These are phyloP conservation scores for Pararge aegeria DNA, from an alignment of 1,140 invertebrate genomes.

Conservation along the genomic window DNA sequence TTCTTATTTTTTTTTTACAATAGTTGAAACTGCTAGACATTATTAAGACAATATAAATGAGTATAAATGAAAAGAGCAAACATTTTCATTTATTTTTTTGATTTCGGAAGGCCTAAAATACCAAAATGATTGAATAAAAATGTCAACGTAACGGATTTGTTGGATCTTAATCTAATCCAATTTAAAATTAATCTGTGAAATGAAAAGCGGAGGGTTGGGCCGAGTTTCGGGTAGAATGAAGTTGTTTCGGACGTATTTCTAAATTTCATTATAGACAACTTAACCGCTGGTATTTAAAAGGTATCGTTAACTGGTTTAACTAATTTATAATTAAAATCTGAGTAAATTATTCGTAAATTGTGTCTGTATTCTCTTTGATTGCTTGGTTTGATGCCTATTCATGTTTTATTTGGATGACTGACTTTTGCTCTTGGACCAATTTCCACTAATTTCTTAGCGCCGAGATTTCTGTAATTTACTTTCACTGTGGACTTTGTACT, in stretches of 20 bases:
- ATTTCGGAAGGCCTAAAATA: constrained; percentile 9
- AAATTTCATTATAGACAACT: constrained; percentile 48
- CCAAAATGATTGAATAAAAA: constrained; percentile 13
- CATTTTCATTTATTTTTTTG: neutral
- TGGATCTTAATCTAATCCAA: constrained; percentile 56
- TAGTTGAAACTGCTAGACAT: neutral
- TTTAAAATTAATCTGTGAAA: constrained; percentile 64
- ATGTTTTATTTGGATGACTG: too few relatives aligned
- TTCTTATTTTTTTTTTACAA: too few relatives aligned
- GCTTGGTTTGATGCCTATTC: too few relatives aligned
- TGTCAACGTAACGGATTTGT: constrained; percentile 31
- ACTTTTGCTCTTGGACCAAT: too few relatives aligned
- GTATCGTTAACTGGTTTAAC: neutral
- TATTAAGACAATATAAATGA: too few relatives aligned
- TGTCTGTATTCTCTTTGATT: too few relatives aligned
- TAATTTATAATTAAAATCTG: neutral
- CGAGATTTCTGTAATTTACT: too few relatives aligned
- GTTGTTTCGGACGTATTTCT: constrained; percentile 45
- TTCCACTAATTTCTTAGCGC: too few relatives aligned
- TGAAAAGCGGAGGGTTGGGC: constrained; percentile 47
- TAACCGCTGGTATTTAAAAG: constrained; percentile 3
- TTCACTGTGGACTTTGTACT: too few relatives aligned
- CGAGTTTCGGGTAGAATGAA: constrained; percentile 38
- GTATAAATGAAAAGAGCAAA: neutral
- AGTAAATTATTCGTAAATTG: neutral